phyloP scores from a whole-genome alignment of 2,113 vertebrate species.

The Chunga burmeisteri region DNA sequence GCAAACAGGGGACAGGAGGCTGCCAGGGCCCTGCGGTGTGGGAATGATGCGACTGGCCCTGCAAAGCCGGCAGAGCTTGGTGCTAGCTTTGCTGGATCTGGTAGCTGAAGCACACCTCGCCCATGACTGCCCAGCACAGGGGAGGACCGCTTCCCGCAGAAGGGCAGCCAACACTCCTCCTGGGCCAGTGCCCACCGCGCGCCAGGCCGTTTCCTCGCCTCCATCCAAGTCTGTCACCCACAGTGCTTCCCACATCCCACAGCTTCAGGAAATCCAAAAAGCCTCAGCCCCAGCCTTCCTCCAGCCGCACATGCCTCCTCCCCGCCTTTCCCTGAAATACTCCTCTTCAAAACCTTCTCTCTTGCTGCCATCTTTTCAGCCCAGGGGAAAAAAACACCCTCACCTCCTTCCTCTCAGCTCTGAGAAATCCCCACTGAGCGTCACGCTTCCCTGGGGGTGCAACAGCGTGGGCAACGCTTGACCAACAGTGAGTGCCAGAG shows the following conservation, averaged over 20 bases:
- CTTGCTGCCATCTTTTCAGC: background rate
- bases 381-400: background rate
- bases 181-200: background rate
- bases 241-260: constrained; percentile 23
- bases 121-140: background rate
- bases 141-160: background rate
- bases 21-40: background rate
- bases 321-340: background rate
- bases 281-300: background rate
- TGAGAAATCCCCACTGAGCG: accelerated
- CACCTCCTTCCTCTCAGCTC: background rate
- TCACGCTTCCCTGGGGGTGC: background rate
- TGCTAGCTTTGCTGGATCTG: background rate
- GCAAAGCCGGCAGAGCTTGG: background rate
- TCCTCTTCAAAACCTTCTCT: background rate
- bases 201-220: background rate
- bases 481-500: accelerated
- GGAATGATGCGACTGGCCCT: background rate
- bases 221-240: constrained; percentile 34
- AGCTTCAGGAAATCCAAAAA: constrained; percentile 45
- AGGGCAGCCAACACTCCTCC: background rate
- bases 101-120: background rate
- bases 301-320: background rate
- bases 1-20: accelerated
- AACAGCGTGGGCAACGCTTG: accelerated